These are phyloP conservation scores for Gerris lacustris DNA, from an alignment of 2,888 invertebrate genomes.

Conservation along the genomic window DNA sequence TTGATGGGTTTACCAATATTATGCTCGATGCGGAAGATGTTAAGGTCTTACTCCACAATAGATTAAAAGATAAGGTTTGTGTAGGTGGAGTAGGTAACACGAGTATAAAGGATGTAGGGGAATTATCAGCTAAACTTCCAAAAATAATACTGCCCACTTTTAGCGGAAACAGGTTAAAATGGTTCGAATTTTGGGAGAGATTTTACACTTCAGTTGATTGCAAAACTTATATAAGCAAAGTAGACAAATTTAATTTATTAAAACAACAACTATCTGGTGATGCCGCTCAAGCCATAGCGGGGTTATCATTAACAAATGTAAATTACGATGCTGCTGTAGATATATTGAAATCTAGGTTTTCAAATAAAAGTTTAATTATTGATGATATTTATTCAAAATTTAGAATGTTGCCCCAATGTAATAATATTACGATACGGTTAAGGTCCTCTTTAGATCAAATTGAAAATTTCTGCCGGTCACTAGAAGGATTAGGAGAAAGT, in stretches of 20 bases:
- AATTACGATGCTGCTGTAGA: not conserved
- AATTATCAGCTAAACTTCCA: not conserved
- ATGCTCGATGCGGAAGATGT: too few species aligned
- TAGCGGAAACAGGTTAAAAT: not conserved
- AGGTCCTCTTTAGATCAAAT: not conserved
- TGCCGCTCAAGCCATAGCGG: not conserved
- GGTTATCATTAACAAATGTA: not conserved
- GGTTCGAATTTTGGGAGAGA: slow-evolving; percentile 1
- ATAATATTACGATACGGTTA: not conserved
- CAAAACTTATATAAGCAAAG: not conserved
- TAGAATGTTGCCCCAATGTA: not conserved
- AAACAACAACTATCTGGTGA: not conserved
- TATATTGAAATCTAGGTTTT: not conserved
- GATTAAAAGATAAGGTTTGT: too few species aligned
- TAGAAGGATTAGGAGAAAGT: not conserved
- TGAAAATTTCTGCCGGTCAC: too few species aligned
- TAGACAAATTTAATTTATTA: not conserved
- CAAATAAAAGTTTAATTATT: too few species aligned
- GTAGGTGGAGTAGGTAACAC: too few species aligned
- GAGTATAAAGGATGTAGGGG: too few species aligned
- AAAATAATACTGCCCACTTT: not conserved
- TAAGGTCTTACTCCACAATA: too few species aligned
- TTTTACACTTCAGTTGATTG: not conserved
- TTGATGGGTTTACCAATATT: too few species aligned
- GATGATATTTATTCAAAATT: not conserved